A percentile compares a stretch with the other conserved stretches of the same genome.
Evolutionary conservation across 1,140 invertebrate genomes (phyloP).

Genomic region (Brachystomella parvula): DNA sequence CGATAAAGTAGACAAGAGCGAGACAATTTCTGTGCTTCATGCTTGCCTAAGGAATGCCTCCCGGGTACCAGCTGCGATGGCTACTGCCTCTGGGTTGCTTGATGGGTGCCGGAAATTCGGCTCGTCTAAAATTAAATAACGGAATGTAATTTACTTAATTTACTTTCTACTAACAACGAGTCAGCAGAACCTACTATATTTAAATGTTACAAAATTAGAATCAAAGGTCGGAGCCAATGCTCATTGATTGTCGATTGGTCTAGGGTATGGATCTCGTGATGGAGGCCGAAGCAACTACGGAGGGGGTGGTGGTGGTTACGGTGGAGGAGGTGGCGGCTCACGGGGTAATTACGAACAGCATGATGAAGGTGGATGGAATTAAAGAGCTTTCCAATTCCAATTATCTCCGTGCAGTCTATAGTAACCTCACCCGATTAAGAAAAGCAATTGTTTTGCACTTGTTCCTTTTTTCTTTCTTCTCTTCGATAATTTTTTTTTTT

Average conservation of each 20-base stretch:
- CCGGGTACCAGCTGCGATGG: too few relatives aligned
- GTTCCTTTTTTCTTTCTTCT: slow-evolving; percentile 14
- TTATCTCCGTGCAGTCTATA: slow-evolving; percentile 28
- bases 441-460: slow-evolving; percentile 11
- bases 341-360: slow-evolving; percentile 29
- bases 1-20: too few relatives aligned
- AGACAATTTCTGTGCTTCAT: too few relatives aligned
- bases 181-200: too few relatives aligned
- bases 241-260: slow-evolving; percentile 24
- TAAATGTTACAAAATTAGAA: too few relatives aligned
- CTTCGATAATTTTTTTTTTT: slow-evolving; percentile 18
- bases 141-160: too few relatives aligned
- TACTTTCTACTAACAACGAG: too few relatives aligned
- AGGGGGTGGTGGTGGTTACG: slow-evolving; percentile 3
- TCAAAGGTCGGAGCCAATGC: slow-evolving; percentile 2
- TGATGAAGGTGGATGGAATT: slow-evolving; percentile 35
- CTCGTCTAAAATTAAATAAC: too few relatives aligned
- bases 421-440: slow-evolving; percentile 12
- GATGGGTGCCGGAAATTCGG: too few relatives aligned
- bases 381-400: slow-evolving; percentile 34
- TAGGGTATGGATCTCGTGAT: slow-evolving; percentile 42
- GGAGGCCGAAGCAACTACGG: background rate
- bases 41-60: too few relatives aligned
- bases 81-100: too few relatives aligned
- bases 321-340: slow-evolving; percentile 29